Conservation (phyloP, 2,113 vertebrate species). For the rat (Rattus norvegicus) region DNA sequence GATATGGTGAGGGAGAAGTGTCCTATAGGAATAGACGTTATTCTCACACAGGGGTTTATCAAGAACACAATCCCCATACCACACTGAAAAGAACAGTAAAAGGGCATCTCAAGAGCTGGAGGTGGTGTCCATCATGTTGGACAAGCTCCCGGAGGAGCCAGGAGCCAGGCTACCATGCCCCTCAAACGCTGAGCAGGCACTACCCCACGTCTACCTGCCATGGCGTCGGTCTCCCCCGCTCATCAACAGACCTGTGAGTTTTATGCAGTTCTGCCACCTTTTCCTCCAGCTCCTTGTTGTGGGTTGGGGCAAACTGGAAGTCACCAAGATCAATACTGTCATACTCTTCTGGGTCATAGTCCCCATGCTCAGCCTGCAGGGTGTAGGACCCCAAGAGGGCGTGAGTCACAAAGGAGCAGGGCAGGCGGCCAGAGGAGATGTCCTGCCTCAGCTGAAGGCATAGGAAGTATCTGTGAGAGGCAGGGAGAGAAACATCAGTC, state of each 20-base stretch:
- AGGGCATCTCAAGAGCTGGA: background rate
- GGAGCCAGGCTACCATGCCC: background rate
- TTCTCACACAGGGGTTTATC: background rate
- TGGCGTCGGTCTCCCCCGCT: background rate
- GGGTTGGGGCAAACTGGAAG: conserved; percentile 93
- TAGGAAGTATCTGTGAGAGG: conserved; percentile 89
- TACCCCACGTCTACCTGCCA: background rate
- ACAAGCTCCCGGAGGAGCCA: background rate
- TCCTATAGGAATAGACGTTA: background rate
- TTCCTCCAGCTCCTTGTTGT: conserved; percentile 98
- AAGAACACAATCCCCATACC: background rate
- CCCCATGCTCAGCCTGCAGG: conserved; percentile 95
- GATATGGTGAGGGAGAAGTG: background rate
- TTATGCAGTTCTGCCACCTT: conserved; percentile 96
- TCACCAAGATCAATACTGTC: conserved; percentile 90
- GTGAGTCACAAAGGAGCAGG: conserved; percentile 93
- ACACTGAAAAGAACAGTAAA: background rate
- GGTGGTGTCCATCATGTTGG: background rate
- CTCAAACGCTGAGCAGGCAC: background rate
- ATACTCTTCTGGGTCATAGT: conserved; percentile 93
- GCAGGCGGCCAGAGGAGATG: conserved; percentile 90
- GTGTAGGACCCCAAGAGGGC: conserved; percentile 91
- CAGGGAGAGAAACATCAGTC: background rate
- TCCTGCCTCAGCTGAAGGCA: conserved; percentile 94
- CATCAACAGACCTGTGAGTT: conserved; percentile 91